Conservation (phyloP, 2,888 invertebrate genomes). For the Fragum sueziense region DNA sequence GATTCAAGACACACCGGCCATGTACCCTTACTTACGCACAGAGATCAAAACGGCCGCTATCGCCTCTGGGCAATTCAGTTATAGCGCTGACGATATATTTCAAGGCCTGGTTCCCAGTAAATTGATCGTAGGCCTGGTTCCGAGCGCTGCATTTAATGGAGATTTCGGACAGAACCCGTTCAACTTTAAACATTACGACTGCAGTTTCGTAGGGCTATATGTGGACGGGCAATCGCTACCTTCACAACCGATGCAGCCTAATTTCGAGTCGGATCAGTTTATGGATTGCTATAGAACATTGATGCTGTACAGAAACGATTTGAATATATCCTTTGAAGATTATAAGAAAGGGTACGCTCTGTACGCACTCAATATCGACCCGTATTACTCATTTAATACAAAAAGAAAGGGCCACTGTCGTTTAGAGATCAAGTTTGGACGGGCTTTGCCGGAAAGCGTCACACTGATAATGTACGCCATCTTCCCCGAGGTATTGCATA, state of each 20-base stretch:
- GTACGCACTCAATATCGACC: slow-evolving; percentile 35
- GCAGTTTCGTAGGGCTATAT: slow-evolving; percentile 29
- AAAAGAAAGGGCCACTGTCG: slow-evolving; percentile 47
- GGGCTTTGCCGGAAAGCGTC: slow-evolving; percentile 39
- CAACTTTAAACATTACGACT: slow-evolving; percentile 48
- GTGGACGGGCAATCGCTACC: slow-evolving; percentile 51
- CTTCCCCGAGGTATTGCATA: slow-evolving; percentile 40
- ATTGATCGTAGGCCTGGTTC: slow-evolving; percentile 36
- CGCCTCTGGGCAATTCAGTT: slow-evolving; percentile 45
- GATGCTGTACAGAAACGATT: slow-evolving; percentile 19
- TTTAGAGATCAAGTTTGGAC: slow-evolving; percentile 44
- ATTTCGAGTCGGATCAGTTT: slow-evolving; percentile 32
- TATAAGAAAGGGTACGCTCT: slow-evolving; percentile 43
- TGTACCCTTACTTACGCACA: slow-evolving; percentile 43
- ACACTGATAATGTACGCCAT: slow-evolving; percentile 48
- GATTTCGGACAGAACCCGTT: slow-evolving; percentile 42
- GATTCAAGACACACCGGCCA: slow-evolving; percentile 33
- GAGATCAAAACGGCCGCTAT: slow-evolving; percentile 51
- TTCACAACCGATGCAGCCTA: slow-evolving; percentile 48
- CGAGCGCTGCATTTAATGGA: slow-evolving; percentile 37
- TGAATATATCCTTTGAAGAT: slow-evolving; percentile 28
- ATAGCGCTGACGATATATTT: slow-evolving; percentile 33
- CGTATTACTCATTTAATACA: slow-evolving; percentile 29
- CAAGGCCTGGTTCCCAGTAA: slow-evolving; percentile 39
- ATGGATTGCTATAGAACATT: slow-evolving; percentile 50